These are phyloP conservation scores for Microtus pennsylvanicus DNA, from an alignment of 2,113 vertebrate species.

Conservation along the genomic window DNA sequence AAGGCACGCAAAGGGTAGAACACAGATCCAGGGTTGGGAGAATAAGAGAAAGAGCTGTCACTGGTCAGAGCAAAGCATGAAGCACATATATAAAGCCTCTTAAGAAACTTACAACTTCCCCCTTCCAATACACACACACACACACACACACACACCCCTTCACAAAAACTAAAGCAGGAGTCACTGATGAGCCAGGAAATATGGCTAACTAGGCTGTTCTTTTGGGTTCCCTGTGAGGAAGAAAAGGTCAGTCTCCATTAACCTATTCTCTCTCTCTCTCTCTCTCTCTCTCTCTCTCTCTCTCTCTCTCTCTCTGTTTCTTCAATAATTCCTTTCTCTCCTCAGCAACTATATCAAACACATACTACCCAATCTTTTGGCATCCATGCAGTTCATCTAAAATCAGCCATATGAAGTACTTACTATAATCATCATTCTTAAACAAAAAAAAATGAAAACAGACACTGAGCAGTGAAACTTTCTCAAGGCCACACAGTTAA, in stretches of 20 bases:
- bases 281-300: background rate
- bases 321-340: background rate
- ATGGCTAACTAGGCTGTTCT: background rate
- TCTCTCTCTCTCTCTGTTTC: background rate
- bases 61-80: background rate
- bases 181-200: background rate
- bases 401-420: background rate
- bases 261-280: background rate
- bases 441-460: background rate
- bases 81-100: too few relatives aligned
- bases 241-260: background rate
- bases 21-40: too few relatives aligned
- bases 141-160: background rate
- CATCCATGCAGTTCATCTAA: background rate
- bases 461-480: background rate
- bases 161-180: background rate
- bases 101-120: background rate
- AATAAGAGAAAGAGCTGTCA: rapidly evolving
- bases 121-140: background rate
- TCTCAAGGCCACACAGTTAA: background rate
- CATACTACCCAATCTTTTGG: background rate
- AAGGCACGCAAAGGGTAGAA: background rate
- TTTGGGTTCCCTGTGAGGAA: background rate
- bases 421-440: background rate
- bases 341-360: background rate